Base-by-base conservation (phyloP, 2,888 invertebrate genomes). In the Micropterix aruncella region DNA sequence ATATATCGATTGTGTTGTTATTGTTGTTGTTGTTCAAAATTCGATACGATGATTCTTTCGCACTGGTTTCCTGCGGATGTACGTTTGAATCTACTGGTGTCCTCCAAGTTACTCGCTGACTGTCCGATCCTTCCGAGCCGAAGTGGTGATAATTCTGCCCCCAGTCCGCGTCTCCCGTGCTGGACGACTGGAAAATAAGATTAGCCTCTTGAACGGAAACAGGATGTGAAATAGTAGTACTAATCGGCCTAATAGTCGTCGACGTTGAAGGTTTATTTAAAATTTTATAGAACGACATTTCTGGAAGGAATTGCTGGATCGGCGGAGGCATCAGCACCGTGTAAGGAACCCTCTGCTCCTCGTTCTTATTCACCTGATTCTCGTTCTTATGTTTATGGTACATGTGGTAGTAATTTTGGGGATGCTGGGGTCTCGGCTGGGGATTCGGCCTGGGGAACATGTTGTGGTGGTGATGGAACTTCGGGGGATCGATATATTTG, bases 261-360 rank as follows among this genome's bases (percentile, higher is more conserved):
- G 36, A 42, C 40, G 56, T 59, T 19, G 51, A 38, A 38, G 49
- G 43, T 5, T 60, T 45, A 3, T 49, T 62, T 49, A 54, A 57
- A 36, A 51, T 5, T 27, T 27, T 27, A 27, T 27, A 27, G 12
- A 7, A 27, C 5, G 27, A 5, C 27, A 27, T 27, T 27, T 27
- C 27, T 7, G 5, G 27, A 27, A 7, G 12, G 12, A 27, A 27
- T 27, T 27, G 27, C 27, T 27, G 27, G 12, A 74, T 66, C 1
- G 83, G 82, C 9, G 83, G 82, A 12, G 83, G 83, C 47, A 83
- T 74, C 45, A 83, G 66, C 57, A 81, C 76, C 1, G 81, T 80
- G 61, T 79, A 76, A 1, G 80, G 80, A 43, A 70, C 60, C 15
- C 62, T 54, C 50, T 70, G 71, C 41, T 67, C 65, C 14, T 79